Conservation (phyloP, 2,113 vertebrate species). For the Saimiri boliviensis region DNA sequence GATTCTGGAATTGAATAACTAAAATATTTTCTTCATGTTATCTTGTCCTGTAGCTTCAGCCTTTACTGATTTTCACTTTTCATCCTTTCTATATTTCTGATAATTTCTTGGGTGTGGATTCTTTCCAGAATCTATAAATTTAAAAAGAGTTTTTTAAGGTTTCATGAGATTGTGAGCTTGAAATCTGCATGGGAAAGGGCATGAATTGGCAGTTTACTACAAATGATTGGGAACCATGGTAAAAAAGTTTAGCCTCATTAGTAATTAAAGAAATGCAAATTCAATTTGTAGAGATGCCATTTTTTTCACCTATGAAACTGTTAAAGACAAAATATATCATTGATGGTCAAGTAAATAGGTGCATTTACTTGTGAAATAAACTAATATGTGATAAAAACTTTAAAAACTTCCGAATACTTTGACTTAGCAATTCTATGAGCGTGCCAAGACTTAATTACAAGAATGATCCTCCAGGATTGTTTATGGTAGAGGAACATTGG, state of each 20-base stretch:
- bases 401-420: neutral
- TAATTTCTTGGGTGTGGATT: neutral
- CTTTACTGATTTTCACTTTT: neutral
- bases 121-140: neutral
- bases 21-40: neutral
- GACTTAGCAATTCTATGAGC: neutral
- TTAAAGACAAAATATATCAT: neutral
- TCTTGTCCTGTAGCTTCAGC: neutral
- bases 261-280: constrained; percentile 17
- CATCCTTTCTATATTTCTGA: neutral
- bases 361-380: neutral
- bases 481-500: neutral
- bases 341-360: neutral
- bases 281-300: neutral
- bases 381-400: neutral
- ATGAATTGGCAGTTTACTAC: neutral
- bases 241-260: neutral
- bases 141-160: neutral
- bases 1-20: neutral
- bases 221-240: neutral
- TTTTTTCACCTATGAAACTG: neutral
- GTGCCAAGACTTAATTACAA: neutral
- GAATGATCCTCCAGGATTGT: neutral
- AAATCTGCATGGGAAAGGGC: neutral
- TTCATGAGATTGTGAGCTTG: neutral